A percentile compares a stretch with the other conserved stretches of the same genome.
phyloP scores from a whole-genome alignment of 2,113 vertebrate species.

The Scalopus aquaticus region DNA sequence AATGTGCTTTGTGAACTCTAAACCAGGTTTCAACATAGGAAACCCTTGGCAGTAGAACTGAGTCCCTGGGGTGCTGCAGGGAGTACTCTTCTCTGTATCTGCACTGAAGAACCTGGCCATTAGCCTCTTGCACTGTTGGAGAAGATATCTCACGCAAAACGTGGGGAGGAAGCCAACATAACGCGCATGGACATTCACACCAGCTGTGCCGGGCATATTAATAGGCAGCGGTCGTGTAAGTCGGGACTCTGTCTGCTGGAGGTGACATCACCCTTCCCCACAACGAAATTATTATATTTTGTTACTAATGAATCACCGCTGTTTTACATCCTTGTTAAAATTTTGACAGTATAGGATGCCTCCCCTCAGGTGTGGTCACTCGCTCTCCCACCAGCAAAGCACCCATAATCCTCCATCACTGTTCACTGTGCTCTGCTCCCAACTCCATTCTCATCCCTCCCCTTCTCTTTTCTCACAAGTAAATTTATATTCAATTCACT shows the following conservation, averaged over 20 bases:
- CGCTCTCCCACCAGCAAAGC: too few species aligned
- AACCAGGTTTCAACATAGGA: not conserved
- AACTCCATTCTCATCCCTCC: too few species aligned
- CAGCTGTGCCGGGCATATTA: accelerated
- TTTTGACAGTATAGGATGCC: too few species aligned
- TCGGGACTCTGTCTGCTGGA: not conserved
- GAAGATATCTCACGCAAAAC: not conserved
- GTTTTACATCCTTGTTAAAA: too few species aligned
- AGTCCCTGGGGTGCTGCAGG: not conserved
- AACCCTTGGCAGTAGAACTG: not conserved
- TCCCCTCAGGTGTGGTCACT: too few species aligned
- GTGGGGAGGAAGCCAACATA: not conserved
- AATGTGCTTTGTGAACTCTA: not conserved
- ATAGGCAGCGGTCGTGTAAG: not conserved
- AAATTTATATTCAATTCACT: not conserved
- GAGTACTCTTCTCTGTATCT: too few species aligned
- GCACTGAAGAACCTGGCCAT: too few species aligned
- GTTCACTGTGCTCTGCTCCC: too few species aligned
- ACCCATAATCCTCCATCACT: too few species aligned
- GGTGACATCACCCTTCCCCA: not conserved
- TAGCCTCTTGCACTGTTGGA: not conserved
- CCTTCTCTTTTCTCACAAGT: not conserved
- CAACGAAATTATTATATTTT: not conserved
- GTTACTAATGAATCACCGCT: too few species aligned
- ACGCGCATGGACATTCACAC: not conserved